phyloP scores from a whole-genome alignment of 2,113 vertebrate species.

The Candoia aspera region DNA sequence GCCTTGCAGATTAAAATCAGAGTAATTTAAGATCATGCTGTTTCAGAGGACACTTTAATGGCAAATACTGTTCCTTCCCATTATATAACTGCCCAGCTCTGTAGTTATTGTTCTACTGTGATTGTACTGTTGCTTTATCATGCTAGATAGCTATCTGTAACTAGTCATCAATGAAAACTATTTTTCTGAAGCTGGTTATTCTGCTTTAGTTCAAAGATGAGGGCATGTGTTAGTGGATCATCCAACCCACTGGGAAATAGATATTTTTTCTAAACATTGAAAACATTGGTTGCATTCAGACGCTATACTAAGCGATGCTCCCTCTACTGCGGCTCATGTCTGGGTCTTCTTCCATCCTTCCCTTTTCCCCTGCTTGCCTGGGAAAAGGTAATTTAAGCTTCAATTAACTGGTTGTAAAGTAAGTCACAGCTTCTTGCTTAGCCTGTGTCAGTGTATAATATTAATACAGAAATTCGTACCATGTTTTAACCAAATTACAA shows the following conservation, averaged over 20 bases:
- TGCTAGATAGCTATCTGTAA: neutral
- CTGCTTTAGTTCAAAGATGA: neutral
- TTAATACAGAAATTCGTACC: too few relatives aligned
- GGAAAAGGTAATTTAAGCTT: too few relatives aligned
- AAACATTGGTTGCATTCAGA: neutral
- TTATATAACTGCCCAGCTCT: neutral
- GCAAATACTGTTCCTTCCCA: neutral
- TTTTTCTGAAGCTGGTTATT: neutral
- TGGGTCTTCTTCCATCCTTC: too few relatives aligned
- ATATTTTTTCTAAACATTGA: neutral
- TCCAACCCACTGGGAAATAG: neutral
- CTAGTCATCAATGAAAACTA: neutral
- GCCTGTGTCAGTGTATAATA: too few relatives aligned
- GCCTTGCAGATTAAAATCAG: neutral
- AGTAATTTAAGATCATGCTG: neutral
- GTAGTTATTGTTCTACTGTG: neutral
- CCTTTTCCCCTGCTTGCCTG: too few relatives aligned
- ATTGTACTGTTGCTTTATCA: neutral
- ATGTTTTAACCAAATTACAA: neutral
- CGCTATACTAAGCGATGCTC: too few relatives aligned
- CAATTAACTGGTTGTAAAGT: too few relatives aligned
- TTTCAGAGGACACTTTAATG: neutral
- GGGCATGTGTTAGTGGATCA: neutral
- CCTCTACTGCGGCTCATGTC: too few relatives aligned
- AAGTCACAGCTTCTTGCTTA: too few relatives aligned